Conservation (phyloP, 2,113 vertebrate species). For the Aegithalos caudatus region DNA sequence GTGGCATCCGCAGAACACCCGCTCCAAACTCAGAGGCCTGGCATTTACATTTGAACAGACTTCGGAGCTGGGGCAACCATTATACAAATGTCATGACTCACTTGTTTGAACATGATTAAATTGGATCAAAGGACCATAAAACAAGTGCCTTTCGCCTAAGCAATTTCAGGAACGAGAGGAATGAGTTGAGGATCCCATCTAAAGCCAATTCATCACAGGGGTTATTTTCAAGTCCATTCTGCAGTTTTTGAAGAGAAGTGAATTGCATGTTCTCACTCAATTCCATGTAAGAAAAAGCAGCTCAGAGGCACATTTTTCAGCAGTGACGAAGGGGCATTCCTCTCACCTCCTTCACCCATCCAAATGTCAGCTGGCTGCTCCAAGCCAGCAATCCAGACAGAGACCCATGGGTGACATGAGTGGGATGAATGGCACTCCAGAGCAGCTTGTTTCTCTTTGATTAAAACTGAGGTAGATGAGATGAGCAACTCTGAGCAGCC, state of each 20-base stretch:
- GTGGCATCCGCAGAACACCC: background rate
- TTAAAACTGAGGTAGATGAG: slow-evolving; percentile 8
- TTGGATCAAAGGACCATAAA: slow-evolving; percentile 33
- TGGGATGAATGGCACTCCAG: background rate
- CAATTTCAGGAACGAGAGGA: slow-evolving; percentile 49
- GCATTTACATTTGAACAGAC: slow-evolving; percentile 54
- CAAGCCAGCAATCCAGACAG: background rate
- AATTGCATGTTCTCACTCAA: background rate
- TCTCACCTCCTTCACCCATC: slow-evolving; percentile 44
- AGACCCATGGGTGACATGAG: background rate
- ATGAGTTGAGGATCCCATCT: slow-evolving; percentile 28
- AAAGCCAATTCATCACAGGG: slow-evolving; percentile 15
- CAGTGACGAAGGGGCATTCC: slow-evolving; percentile 54
- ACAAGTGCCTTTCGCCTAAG: slow-evolving; percentile 58
- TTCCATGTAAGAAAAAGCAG: background rate
- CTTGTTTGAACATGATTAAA: slow-evolving; percentile 47
- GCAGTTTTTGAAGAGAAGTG: slow-evolving; percentile 21
- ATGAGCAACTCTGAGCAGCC: background rate
- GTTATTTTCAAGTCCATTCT: slow-evolving; percentile 11
- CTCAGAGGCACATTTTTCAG: slow-evolving; percentile 41
- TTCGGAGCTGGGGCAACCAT: slow-evolving; percentile 9
- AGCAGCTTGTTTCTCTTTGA: slow-evolving; percentile 32
- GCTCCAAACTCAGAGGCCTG: background rate
- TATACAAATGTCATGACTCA: slow-evolving; percentile 51
- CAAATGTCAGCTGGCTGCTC: slow-evolving; percentile 39